phyloP scores from a whole-genome alignment of 2,797 vertebrate genomes.

The Trematomus bernacchii region DNA sequence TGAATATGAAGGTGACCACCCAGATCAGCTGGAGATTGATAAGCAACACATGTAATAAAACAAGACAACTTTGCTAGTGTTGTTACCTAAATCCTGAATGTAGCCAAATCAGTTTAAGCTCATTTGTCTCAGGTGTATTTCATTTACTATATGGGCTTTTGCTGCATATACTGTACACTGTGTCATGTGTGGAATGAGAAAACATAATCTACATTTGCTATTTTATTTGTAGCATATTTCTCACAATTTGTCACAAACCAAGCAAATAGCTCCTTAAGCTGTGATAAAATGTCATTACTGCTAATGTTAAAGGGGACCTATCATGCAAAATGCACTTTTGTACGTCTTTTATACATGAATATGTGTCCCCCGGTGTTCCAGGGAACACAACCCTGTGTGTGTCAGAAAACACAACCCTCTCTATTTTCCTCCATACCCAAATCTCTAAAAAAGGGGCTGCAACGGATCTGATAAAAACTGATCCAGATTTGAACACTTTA shows the following conservation, averaged over 20 bases:
- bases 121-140: not conserved
- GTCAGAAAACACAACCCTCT: too few species aligned
- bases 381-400: too few species aligned
- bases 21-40: conserved; percentile 88
- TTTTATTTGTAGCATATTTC: not conserved
- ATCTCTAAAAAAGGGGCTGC: too few species aligned
- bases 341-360: too few species aligned
- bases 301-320: too few species aligned
- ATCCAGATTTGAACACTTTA: too few species aligned
- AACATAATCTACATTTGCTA: not conserved
- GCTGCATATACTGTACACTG: not conserved
- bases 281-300: too few species aligned
- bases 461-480: too few species aligned
- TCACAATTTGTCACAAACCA: not conserved
- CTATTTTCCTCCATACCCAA: too few species aligned
- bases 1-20: conserved; percentile 92
- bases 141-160: not conserved
- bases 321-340: too few species aligned
- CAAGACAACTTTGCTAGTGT: not conserved
- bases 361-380: too few species aligned
- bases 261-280: not conserved
- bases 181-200: not conserved
- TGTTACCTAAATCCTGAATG: not conserved
- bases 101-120: not conserved
- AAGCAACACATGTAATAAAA: not conserved